Evolutionary conservation across 2,113 vertebrate species (phyloP), one percentile per base, ranked within the genome.

Genomic region (Smithornis capensis): DNA sequence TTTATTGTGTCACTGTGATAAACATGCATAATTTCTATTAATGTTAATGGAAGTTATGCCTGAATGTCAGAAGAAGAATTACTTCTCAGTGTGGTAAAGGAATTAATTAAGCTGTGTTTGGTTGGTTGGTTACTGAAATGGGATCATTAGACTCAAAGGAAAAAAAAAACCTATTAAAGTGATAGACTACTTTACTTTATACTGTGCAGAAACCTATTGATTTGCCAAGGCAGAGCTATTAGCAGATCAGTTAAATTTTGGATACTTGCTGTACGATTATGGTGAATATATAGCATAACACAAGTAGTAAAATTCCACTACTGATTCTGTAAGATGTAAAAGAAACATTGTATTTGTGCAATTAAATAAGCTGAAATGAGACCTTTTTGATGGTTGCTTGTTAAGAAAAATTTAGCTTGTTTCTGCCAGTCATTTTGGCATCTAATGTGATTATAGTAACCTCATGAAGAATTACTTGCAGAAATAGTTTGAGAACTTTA

Each of bases 31-130:
- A 62, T 49, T 86, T 7, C n/a, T 49, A n/a, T 80, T 90, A 80
- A 33, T 31, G 14, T 91, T 92, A 81, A 70, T 52, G 44, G 65
- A 24, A 91, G 56, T 80, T 75, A 19, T 31, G 47, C 62, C 2
- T 7, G 60, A 25, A 71, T 82, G 62, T 79, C 69, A 84, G 83
- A 63, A 86, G 53, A 67, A 83, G 57, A 87, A 37, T 69, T 68
- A 73, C 83, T 70, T 76, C 56, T 91, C 71, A 76, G 12, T 74
- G n/a, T 28, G 49, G 17, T 73, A 57, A 87, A 87, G 57, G 62
- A 84, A 79, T 94, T 95, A 94, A 96, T 35, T 93, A 84, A 79
- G 53, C 33, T 91, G 45, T 70, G 31, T 75, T 89, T 91, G 92
- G 81, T 82, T 94, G 11, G 0, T 79, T 96, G 84, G 57, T 87